Evolutionary conservation across 1,140 invertebrate species (phyloP), one percentile per base, ranked within the genome.

Genomic region (Brachionus angularis): DNA sequence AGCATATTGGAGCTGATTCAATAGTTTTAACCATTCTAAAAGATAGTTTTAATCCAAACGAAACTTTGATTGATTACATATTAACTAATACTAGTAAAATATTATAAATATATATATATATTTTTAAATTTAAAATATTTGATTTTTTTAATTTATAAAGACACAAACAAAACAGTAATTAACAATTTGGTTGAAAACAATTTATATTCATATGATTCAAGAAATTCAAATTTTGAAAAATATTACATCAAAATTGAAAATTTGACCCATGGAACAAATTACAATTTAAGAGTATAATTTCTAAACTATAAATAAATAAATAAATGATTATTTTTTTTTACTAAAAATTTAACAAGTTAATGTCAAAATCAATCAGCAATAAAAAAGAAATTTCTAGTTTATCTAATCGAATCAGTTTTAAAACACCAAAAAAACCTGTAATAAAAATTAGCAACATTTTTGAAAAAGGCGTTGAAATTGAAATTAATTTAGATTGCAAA

Each of bases 341-440:
- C n/a, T n/a, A n/a, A n/a, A n/a, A n/a, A n/a, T n/a, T n/a, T n/a
- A n/a, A n/a, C n/a, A 31, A 46, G 62, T 21, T 47, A 1, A 36
- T 47, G 29, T 33, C 42, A 21, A 29, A 67, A 36, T 25, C 47
- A n/a, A 47, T 27, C 21, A 39, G 16, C 16, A 16, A 42, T 10
- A 42, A 18, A 8, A 50, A 67, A 12, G 18, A 67, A 34, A 31
- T 50, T 16, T 10, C 42, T 12, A 67, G 42, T 36, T 18, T 67
- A 5, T 67, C 62, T 7, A 67, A 67, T 42, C 8, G 27, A 27
- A 67, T 67, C 18, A 46, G 8, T 10, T 67, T 67, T 16, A 46
- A 50, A 10, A 67, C 62, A 12, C 36, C 47, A 46, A 27, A 29
- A n/a, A 44, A 42, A 21, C 62, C 62, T 5, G 10, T 47, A 34